These are phyloP conservation scores for Ptiloglossa arizonensis DNA, from an alignment of 1,140 invertebrate genomes.

Conservation along the genomic window DNA sequence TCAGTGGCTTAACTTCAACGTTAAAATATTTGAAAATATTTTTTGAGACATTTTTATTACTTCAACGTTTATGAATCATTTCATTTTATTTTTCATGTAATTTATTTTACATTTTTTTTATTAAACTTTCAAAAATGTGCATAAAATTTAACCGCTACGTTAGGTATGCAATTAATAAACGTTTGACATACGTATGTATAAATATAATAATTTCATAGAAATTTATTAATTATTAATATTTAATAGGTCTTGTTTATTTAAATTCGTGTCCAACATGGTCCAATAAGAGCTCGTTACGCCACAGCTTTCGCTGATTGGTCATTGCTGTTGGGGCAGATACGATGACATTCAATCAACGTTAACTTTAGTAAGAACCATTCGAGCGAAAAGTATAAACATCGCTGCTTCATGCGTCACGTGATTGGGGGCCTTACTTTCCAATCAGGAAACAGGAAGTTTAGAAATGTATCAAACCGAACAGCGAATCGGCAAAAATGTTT, in stretches of 20 bases:
- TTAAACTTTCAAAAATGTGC: too few species aligned
- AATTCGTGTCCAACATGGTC: not conserved
- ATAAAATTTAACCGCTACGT: too few species aligned
- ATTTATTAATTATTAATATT: not conserved
- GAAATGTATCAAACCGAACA: not conserved
- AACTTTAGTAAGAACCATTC: too few species aligned
- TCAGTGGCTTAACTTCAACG: too few species aligned
- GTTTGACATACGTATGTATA: too few species aligned
- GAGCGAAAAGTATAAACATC: not conserved
- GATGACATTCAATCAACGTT: not conserved
- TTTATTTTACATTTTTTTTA: too few species aligned
- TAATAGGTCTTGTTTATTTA: not conserved
- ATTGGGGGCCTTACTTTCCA: conserved; percentile 19
- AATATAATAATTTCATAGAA: too few species aligned
- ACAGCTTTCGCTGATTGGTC: not conserved
- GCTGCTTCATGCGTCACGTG: not conserved
- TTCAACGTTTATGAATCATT: too few species aligned
- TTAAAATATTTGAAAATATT: too few species aligned
- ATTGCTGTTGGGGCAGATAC: not conserved
- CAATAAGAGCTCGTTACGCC: not conserved
- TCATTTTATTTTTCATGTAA: too few species aligned
- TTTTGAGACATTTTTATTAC: too few species aligned
- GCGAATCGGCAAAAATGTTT: not conserved
- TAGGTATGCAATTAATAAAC: too few species aligned
- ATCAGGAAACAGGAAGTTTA: conserved; percentile 35